Conservation (phyloP, 1,140 invertebrate species). For the Ooceraea biroi region DNA sequence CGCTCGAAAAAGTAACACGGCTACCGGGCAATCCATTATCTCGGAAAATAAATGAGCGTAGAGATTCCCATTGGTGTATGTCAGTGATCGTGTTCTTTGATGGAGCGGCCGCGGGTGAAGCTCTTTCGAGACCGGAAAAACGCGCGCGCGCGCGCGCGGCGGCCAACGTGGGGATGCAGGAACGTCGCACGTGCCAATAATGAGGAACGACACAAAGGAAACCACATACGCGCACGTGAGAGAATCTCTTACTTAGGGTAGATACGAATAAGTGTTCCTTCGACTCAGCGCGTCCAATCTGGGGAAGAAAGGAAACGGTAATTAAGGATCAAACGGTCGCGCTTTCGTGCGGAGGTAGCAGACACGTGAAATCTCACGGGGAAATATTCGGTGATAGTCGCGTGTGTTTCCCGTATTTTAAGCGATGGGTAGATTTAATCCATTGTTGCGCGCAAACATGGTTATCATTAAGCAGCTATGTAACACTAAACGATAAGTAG, state of each 20-base stretch:
- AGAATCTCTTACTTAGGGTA: constrained; percentile 44
- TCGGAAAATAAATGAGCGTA: constrained; percentile 17
- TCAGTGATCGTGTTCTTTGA: constrained; percentile 6
- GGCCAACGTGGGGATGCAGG: background rate
- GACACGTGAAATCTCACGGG: too few relatives aligned
- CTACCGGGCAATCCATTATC: constrained; percentile 5
- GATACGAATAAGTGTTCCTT: constrained; percentile 59
- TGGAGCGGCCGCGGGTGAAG: constrained; percentile 4
- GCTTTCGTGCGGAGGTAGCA: background rate
- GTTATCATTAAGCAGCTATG: constrained; percentile 43
- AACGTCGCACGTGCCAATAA: constrained; percentile 45
- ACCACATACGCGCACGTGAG: constrained; percentile 27
- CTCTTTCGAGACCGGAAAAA: background rate
- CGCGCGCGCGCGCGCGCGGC: constrained; percentile 20
- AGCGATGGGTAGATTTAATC: constrained; percentile 35
- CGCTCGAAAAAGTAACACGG: background rate
- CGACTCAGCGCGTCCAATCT: constrained; percentile 55
- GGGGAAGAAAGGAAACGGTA: background rate
- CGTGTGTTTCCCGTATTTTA: constrained; percentile 42
- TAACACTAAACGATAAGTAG: constrained; percentile 50
- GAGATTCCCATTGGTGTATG: background rate
- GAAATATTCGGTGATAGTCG: constrained; percentile 11
- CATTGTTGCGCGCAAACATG: constrained; percentile 40
- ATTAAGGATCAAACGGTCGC: constrained; percentile 1
- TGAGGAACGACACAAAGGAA: constrained; percentile 40